Evolutionary conservation across 2,113 vertebrate genomes (phyloP).

Genomic region (Hemicordylus capensis): DNA sequence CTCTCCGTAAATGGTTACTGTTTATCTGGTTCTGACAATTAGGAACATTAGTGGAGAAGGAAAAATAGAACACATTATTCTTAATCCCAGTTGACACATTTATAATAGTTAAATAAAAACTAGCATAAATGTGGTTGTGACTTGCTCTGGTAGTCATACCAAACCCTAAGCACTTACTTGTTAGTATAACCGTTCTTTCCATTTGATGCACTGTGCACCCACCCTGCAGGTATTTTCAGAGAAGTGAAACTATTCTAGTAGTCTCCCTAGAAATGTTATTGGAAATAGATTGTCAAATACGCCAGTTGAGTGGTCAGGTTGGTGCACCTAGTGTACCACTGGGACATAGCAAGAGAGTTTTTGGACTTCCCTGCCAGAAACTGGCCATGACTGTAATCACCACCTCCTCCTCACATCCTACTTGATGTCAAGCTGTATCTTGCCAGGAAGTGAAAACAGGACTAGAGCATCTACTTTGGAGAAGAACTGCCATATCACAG

Average conservation of each 20-base stretch:
- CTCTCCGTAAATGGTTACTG: slow-evolving; percentile 90
- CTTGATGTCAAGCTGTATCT: neutral
- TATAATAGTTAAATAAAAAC: neutral
- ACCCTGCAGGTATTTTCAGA: neutral
- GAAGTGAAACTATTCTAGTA: neutral
- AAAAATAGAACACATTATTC: neutral
- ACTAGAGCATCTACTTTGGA: neutral
- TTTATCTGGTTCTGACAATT: slow-evolving; percentile 92
- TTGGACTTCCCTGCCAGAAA: neutral
- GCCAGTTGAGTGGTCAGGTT: too few species aligned
- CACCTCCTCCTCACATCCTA: neutral
- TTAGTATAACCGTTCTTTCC: neutral
- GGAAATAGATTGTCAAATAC: neutral
- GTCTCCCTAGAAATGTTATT: neutral
- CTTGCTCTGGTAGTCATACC: neutral
- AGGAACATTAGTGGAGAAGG: slow-evolving; percentile 12
- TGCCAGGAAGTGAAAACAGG: neutral
- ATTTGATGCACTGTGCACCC: too few species aligned
- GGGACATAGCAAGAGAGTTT: neutral
- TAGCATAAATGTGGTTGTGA: neutral
- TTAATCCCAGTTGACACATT: neutral
- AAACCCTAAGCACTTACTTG: neutral
- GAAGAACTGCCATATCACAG: neutral
- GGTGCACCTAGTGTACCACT: neutral
- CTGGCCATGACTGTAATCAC: neutral